Evolutionary conservation across 2,797 vertebrate species (phyloP).

Genomic region (Hipposideros larvatus): DNA sequence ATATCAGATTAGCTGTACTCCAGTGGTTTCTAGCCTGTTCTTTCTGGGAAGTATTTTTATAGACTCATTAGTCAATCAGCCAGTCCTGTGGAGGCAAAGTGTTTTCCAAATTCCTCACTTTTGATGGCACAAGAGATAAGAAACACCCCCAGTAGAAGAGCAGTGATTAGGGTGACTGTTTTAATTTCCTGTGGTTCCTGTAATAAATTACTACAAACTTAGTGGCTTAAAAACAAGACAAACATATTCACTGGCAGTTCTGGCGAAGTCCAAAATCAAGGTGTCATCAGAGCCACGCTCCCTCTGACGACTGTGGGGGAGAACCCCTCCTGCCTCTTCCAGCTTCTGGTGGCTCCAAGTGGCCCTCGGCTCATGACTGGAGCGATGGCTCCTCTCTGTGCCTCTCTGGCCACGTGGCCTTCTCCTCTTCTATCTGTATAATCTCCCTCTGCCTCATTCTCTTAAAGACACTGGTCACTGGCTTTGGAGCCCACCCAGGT

Average conservation of each 20-base stretch:
- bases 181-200: neutral
- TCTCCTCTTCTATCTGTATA: neutral
- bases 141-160: neutral
- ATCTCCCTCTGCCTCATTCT: neutral
- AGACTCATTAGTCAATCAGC: neutral
- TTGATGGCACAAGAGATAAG: neutral
- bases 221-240: neutral
- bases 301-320: neutral
- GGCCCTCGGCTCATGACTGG: neutral
- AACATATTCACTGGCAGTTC: neutral
- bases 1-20: constrained; percentile 45
- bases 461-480: neutral
- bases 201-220: neutral
- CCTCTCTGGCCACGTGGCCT: accelerated
- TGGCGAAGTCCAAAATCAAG: neutral
- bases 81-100: neutral
- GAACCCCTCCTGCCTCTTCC: neutral
- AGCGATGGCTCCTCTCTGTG: neutral
- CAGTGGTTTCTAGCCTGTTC: neutral
- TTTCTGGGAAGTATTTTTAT: neutral
- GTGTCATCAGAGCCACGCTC: accelerated
- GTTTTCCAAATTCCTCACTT: neutral
- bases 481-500: neutral
- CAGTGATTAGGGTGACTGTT: accelerated
- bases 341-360: accelerated